phyloP scores from a whole-genome alignment of 1,140 invertebrate genomes.

The Archivesica marissinica region DNA sequence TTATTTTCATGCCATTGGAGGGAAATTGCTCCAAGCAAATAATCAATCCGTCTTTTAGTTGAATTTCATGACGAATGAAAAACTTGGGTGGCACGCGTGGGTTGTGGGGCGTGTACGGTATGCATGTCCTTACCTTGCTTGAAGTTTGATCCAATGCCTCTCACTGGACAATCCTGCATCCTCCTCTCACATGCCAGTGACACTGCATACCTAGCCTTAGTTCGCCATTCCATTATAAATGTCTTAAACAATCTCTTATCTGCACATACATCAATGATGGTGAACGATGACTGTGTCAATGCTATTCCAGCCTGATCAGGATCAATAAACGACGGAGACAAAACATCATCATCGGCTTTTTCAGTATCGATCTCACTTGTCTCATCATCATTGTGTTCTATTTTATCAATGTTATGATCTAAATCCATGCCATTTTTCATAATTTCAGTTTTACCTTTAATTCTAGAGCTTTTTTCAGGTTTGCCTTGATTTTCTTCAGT shows the following conservation, averaged over 20 bases:
- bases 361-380: slow-evolving; percentile 8
- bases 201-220: slow-evolving; percentile 77
- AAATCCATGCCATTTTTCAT: neutral
- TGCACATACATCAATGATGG: slow-evolving; percentile 84
- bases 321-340: slow-evolving; percentile 58
- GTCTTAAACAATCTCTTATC: slow-evolving; percentile 80
- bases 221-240: slow-evolving; percentile 82
- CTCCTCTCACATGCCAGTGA: slow-evolving; percentile 82
- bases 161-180: slow-evolving; percentile 35
- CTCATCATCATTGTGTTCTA: slow-evolving; percentile 8
- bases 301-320: slow-evolving; percentile 63
- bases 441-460: neutral
- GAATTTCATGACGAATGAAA: no score
- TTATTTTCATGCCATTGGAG: no score
- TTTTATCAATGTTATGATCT: neutral
- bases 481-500: neutral
- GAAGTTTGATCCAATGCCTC: slow-evolving; percentile 76
- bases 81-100: no score
- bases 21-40: no score
- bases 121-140: slow-evolving; percentile 53
- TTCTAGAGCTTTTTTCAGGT: neutral
- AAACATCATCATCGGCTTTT: slow-evolving; percentile 35
- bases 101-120: no score
- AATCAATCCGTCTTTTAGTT: no score
- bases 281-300: slow-evolving; percentile 76